phyloP scores from a whole-genome alignment of 2,888 invertebrate genomes.

The Rapana venosa region DNA sequence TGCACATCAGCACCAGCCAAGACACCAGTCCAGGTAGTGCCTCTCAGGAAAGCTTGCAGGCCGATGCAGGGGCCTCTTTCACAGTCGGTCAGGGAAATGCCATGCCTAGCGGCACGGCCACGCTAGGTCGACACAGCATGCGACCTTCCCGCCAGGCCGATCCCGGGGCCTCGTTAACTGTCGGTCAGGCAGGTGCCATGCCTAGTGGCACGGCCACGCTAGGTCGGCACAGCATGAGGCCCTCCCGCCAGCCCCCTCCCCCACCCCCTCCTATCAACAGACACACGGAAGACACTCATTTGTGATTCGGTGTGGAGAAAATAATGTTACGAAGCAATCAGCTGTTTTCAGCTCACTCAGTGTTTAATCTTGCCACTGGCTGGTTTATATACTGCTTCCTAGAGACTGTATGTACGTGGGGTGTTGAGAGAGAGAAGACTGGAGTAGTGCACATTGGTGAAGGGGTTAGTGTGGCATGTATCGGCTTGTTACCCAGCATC shows the following conservation, averaged over 20 bases:
- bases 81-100: constrained; percentile 39
- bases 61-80: constrained; percentile 38
- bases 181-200: constrained; percentile 31
- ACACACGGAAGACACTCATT: constrained; percentile 67
- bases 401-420: background rate
- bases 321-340: background rate
- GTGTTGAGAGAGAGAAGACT: background rate
- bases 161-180: constrained; percentile 33
- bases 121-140: constrained; percentile 49
- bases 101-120: constrained; percentile 40
- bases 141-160: constrained; percentile 55
- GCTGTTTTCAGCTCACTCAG: background rate
- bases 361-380: background rate
- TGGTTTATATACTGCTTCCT: background rate
- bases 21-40: constrained; percentile 50
- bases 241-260: constrained; percentile 65
- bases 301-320: constrained; percentile 53
- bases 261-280: constrained; percentile 65
- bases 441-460: background rate
- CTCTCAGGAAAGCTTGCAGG: constrained; percentile 45
- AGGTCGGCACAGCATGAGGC: constrained; percentile 51
- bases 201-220: constrained; percentile 45
- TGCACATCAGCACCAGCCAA: constrained; percentile 35
- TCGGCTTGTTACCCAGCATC: background rate
- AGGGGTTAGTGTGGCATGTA: background rate